phyloP scores from a whole-genome alignment of 2,888 invertebrate genomes.

The Lamellibrachia columna region DNA sequence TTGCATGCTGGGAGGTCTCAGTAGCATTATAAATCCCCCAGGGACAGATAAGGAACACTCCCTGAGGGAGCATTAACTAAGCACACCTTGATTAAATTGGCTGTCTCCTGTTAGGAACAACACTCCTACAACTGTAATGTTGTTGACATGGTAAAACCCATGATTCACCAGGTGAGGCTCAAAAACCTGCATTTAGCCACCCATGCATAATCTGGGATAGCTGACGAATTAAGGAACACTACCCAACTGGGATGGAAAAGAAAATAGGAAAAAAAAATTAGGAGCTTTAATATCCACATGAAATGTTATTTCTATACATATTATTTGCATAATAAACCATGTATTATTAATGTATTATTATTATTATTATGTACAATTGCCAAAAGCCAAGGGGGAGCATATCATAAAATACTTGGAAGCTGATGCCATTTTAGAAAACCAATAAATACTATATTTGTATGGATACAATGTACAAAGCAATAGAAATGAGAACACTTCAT shows the following conservation, averaged over 20 bases:
- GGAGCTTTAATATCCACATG: no score
- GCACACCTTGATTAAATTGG: slow-evolving; percentile 12
- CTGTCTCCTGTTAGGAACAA: background rate
- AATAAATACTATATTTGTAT: no score
- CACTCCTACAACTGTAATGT: background rate
- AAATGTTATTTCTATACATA: background rate
- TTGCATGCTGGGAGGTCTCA: background rate
- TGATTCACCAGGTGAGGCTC: background rate
- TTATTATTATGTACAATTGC: background rate
- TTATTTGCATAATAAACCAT: background rate
- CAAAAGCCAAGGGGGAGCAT: background rate
- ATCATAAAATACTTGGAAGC: background rate
- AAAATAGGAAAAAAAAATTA: no score
- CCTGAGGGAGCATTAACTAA: background rate
- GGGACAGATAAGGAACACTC: background rate
- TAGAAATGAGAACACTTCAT: no score
- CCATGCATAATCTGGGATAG: background rate
- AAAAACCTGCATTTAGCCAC: background rate
- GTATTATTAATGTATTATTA: background rate
- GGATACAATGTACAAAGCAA: no score
- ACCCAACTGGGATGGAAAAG: background rate
- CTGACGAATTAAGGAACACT: background rate
- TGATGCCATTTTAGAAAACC: background rate
- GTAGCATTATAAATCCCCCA: background rate
- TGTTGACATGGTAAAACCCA: background rate